Conservation (phyloP, 2,888 invertebrate genomes). For the Enchytraeus crypticus region DNA sequence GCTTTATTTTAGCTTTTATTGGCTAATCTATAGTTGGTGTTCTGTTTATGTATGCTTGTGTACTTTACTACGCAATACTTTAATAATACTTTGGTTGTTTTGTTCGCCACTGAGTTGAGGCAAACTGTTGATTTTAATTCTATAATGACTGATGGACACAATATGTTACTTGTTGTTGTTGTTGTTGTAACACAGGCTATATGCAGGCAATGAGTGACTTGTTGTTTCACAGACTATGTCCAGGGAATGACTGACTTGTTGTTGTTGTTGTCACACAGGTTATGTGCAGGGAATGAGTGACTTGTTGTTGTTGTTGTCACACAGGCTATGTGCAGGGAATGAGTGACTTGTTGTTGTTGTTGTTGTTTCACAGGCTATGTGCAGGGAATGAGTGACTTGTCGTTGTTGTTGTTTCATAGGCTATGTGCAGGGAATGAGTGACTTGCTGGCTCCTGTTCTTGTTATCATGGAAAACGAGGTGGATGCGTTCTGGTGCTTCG, state of each 20-base stretch:
- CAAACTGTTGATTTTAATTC: too few relatives aligned
- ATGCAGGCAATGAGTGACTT: constrained; percentile 96
- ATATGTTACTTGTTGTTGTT: too few relatives aligned
- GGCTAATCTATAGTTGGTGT: too few relatives aligned
- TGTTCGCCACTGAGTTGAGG: too few relatives aligned
- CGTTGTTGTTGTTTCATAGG: constrained; percentile 61
- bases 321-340: constrained; percentile 87
- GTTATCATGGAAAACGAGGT: constrained; percentile 82
- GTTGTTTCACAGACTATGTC: constrained; percentile 76
- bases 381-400: constrained; percentile 94
- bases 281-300: constrained; percentile 93
- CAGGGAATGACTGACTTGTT: constrained; percentile 97
- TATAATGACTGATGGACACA: too few relatives aligned
- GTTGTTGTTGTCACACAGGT: constrained; percentile 54
- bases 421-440: constrained; percentile 89
- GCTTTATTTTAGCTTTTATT: too few relatives aligned
- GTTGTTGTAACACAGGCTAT: constrained; percentile 48
- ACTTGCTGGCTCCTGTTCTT: constrained; percentile 83
- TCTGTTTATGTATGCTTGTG: too few relatives aligned
- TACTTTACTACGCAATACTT: too few relatives aligned
- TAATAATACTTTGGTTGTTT: too few relatives aligned
- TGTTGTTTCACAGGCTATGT: constrained; percentile 78
- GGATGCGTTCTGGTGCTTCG: constrained; percentile 98
- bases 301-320: constrained; percentile 81
- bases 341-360: constrained; percentile 91